phyloP scores from a whole-genome alignment of 2,888 invertebrate genomes.

The Anthophora plumipes region DNA sequence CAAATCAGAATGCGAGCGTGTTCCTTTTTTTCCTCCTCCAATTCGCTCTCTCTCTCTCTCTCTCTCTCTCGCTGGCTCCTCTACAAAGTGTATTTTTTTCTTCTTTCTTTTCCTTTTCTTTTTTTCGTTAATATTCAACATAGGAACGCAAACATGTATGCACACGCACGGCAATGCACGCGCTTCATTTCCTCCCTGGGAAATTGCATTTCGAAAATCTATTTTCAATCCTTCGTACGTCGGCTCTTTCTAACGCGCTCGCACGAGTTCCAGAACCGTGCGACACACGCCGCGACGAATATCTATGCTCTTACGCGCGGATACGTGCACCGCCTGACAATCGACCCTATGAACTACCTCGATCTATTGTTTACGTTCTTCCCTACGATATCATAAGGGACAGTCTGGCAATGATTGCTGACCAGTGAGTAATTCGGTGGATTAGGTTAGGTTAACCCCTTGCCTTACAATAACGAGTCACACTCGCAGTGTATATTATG shows the following conservation, averaged over 20 bases:
- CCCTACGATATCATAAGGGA: conserved; percentile 12
- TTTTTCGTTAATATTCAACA: conserved; percentile 70
- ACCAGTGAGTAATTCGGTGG: background rate
- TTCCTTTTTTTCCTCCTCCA: background rate
- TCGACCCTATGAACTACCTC: conserved; percentile 36
- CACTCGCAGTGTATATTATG: too few relatives aligned
- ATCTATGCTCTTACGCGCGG: conserved; percentile 47
- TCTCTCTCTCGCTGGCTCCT: background rate
- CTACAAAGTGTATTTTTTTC: too few relatives aligned
- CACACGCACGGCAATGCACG: conserved; percentile 54
- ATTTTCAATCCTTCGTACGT: conserved; percentile 74
- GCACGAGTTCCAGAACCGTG: conserved; percentile 57
- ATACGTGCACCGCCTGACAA: conserved; percentile 49
- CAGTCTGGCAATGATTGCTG: background rate
- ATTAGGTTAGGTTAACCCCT: too few relatives aligned
- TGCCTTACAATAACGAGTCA: too few relatives aligned
- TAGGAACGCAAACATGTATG: conserved; percentile 56
- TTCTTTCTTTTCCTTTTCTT: background rate
- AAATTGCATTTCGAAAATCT: conserved; percentile 77
- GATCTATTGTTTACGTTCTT: conserved; percentile 43
- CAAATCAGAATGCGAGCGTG: conserved; percentile 28
- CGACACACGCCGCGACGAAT: conserved; percentile 33
- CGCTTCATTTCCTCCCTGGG: conserved; percentile 77
- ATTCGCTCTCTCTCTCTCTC: background rate
- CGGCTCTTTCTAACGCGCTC: conserved; percentile 59